A percentile compares a stretch with the other conserved stretches of the same genome.
phyloP scores from a whole-genome alignment of 2,797 vertebrate genomes.

The Danio aesculapii region DNA sequence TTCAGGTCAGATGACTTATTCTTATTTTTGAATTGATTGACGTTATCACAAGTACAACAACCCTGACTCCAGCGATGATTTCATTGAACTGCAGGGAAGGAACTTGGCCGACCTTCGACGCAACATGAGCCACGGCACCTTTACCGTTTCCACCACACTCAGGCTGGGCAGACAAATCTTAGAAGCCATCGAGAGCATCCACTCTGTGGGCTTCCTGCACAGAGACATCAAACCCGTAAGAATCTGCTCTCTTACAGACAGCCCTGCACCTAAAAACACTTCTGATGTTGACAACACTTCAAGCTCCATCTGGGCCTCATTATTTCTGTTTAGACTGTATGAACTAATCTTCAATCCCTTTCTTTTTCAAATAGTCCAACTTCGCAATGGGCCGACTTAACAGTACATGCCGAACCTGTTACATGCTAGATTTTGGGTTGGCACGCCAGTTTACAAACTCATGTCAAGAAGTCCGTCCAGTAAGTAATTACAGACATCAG shows the following conservation, averaged over 20 bases:
- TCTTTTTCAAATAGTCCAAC: slow-evolving; percentile 89
- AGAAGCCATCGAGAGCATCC: slow-evolving; percentile 97
- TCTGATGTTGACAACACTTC: background rate
- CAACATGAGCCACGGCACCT: slow-evolving; percentile 90
- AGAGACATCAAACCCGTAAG: slow-evolving; percentile 98
- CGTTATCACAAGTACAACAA: background rate
- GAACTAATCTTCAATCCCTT: slow-evolving; percentile 63
- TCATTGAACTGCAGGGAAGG: slow-evolving; percentile 81
- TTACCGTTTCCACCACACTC: slow-evolving; percentile 92
- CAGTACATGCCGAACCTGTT: slow-evolving; percentile 95
- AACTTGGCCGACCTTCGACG: slow-evolving; percentile 96
- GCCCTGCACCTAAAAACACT: background rate
- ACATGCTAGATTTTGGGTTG: slow-evolving; percentile 97
- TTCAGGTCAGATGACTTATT: slow-evolving; percentile 80
- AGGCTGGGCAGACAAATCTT: slow-evolving; percentile 95
- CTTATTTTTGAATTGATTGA: background rate
- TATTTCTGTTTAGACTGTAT: background rate
- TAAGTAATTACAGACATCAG: slow-evolving; percentile 65
- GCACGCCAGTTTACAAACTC: slow-evolving; percentile 96
- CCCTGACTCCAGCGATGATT: background rate
- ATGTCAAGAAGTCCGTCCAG: slow-evolving; percentile 91
- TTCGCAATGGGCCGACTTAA: slow-evolving; percentile 93
- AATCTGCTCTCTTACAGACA: slow-evolving; percentile 7
- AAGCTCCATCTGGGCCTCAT: background rate
- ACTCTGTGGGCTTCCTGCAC: slow-evolving; percentile 97